Evolutionary conservation across 2,113 vertebrate species (phyloP).

Genomic region (Ranitomeya variabilis): DNA sequence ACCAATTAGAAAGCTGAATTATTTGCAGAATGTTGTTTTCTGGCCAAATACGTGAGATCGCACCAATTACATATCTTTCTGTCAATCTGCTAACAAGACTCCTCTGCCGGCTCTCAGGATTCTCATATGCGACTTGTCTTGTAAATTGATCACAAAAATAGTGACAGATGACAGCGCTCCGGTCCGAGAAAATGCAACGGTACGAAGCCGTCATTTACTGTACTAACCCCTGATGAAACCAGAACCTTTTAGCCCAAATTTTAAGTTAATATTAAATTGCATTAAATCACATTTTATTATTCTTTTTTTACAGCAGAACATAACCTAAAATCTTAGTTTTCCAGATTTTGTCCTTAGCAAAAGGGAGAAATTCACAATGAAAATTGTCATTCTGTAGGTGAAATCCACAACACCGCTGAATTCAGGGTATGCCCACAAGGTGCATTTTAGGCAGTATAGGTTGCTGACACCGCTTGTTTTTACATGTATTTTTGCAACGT

Average conservation of each 20-base stretch:
- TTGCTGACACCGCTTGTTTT: too few relatives aligned
- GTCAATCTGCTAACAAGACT: slow-evolving; percentile 35
- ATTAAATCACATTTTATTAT: too few relatives aligned
- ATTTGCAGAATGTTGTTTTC: slow-evolving; percentile 44
- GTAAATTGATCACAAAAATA: not conserved
- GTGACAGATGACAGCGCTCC: not conserved
- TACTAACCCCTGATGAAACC: not conserved
- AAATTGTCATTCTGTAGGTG: too few relatives aligned
- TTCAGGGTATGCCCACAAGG: too few relatives aligned
- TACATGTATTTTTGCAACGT: too few relatives aligned
- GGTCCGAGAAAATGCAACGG: not conserved
- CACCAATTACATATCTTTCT: slow-evolving; percentile 39
- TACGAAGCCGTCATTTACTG: not conserved
- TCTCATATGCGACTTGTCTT: not conserved
- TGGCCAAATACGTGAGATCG: slow-evolving; percentile 42
- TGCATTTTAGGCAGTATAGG: too few relatives aligned
- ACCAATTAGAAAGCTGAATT: slow-evolving; percentile 45
- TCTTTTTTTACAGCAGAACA: too few relatives aligned
- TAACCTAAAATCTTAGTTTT: too few relatives aligned
- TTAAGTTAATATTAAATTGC: too few relatives aligned
- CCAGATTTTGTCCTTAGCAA: too few relatives aligned
- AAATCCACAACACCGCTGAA: too few relatives aligned
- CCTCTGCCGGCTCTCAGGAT: not conserved
- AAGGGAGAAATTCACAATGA: too few relatives aligned
- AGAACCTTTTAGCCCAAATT: not conserved